Evolutionary conservation across 2,888 invertebrate species (phyloP).

Genomic region (Tetragonisca angustula): DNA sequence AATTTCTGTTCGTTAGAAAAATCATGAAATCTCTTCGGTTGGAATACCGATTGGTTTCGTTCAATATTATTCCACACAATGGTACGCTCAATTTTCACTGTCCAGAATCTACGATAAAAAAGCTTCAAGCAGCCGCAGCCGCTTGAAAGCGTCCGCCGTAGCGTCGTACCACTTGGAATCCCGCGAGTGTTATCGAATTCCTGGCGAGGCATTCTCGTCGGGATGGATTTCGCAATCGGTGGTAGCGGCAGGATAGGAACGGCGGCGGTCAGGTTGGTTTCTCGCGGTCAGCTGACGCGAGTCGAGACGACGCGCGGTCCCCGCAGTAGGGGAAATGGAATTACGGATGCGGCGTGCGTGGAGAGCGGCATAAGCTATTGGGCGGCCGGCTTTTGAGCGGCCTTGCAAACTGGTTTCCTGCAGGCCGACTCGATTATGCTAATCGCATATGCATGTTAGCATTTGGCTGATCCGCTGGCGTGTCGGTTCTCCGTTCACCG

Average conservation of each 20-base stretch:
- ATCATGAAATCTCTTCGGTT: no score
- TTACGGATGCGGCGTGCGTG: slow-evolving; percentile 79
- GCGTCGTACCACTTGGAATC: no score
- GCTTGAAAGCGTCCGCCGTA: no score
- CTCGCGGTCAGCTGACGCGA: slow-evolving; percentile 72
- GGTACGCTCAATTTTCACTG: no score
- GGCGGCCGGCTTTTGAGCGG: slow-evolving; percentile 79
- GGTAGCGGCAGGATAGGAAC: slow-evolving; percentile 1
- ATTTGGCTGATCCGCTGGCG: slow-evolving; percentile 76
- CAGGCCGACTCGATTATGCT: slow-evolving; percentile 82
- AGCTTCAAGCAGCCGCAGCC: no score
- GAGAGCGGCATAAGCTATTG: slow-evolving; percentile 73
- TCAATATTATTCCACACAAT: no score
- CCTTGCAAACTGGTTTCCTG: slow-evolving; percentile 84
- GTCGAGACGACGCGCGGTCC: background rate
- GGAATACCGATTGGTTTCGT: no score
- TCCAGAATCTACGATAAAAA: no score
- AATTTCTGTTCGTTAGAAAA: no score
- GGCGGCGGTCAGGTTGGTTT: slow-evolving; percentile 4
- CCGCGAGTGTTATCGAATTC: background rate
- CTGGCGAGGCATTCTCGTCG: background rate
- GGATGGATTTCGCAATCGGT: slow-evolving; percentile 23
- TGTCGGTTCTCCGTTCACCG: slow-evolving; percentile 70
- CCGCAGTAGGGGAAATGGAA: slow-evolving; percentile 65
- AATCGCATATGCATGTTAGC: slow-evolving; percentile 80